These are phyloP conservation scores for Conus canariensis DNA, from an alignment of 2,888 invertebrate genomes.

Conservation along the genomic window DNA sequence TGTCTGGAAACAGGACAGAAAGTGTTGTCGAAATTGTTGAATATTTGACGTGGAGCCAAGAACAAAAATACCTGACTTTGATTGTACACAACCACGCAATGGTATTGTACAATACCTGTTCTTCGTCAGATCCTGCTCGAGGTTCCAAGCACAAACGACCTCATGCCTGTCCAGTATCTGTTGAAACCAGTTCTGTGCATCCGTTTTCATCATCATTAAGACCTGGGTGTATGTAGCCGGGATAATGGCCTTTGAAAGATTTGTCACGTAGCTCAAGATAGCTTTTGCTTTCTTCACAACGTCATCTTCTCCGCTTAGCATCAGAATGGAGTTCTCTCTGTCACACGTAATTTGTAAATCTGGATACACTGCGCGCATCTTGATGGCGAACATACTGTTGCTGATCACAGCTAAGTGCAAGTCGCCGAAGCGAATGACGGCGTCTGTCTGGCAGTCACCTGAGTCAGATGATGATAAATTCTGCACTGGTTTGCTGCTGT, in stretches of 20 bases:
- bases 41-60: background rate
- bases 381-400: background rate
- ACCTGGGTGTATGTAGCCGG: background rate
- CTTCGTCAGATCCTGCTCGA: background rate
- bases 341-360: background rate
- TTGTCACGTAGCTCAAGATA: background rate
- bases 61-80: background rate
- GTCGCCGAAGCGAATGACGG: background rate
- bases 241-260: background rate
- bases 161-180: background rate
- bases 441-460: background rate
- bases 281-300: background rate
- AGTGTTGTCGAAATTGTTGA: background rate
- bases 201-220: background rate
- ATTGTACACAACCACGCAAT: background rate
- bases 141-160: background rate
- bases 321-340: background rate
- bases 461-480: background rate
- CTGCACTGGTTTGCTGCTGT: background rate
- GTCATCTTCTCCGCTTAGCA: background rate
- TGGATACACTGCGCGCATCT: background rate
- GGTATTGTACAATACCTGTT: background rate
- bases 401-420: background rate
- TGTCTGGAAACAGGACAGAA: background rate
- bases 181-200: slow-evolving; percentile 12